Conservation (phyloP, 2,797 vertebrate species). For the Anguilla obscura region DNA sequence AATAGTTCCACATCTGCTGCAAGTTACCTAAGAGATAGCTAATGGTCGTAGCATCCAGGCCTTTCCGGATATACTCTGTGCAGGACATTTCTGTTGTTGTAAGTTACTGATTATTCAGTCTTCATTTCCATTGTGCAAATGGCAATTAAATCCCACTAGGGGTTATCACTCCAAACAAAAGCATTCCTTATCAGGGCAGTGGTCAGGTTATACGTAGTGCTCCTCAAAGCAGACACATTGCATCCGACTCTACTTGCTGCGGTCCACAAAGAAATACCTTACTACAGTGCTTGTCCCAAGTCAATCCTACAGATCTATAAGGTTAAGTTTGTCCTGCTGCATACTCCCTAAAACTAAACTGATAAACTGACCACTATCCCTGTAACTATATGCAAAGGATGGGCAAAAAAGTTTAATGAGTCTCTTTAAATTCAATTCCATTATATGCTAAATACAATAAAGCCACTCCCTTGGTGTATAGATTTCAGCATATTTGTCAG, state of each 20-base stretch:
- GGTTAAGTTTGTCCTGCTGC: not conserved
- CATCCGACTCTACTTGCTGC: not conserved
- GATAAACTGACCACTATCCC: not conserved
- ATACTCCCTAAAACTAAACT: not conserved
- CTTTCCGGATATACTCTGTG: not conserved
- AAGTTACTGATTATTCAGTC: constrained; percentile 19
- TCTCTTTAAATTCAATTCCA: not conserved
- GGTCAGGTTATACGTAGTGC: not conserved
- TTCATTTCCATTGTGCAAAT: not conserved
- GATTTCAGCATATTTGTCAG: too few relatives aligned
- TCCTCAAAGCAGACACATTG: not conserved
- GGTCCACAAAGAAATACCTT: not conserved
- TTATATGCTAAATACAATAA: not conserved
- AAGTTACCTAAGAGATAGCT: constrained; percentile 51
- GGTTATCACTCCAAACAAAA: constrained; percentile 4
- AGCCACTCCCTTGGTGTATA: not conserved
- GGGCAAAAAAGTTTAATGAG: not conserved
- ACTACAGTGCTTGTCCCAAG: not conserved
- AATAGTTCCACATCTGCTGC: constrained; percentile 49
- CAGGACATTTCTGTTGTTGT: not conserved
- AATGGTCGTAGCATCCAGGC: constrained; percentile 32
- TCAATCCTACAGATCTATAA: not conserved
- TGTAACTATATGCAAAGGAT: not conserved
- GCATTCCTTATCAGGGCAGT: not conserved
- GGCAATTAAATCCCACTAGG: constrained; percentile 6